Conservation (phyloP, 2,888 invertebrate species). For the Alentia gelatinosa region DNA sequence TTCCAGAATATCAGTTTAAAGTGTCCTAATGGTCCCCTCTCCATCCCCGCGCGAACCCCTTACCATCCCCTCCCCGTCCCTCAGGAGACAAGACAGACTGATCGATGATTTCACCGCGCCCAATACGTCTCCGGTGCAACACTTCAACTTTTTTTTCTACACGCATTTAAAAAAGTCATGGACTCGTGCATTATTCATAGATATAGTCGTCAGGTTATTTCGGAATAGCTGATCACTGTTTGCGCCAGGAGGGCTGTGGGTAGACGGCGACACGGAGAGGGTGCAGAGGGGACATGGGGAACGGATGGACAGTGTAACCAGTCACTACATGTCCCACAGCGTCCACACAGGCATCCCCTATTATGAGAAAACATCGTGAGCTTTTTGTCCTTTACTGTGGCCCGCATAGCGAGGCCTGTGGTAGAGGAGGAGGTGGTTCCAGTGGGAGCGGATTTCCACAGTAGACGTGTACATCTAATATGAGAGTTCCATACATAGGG, state of each 20-base stretch:
- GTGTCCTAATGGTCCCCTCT: too few species aligned
- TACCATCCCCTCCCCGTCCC: too few species aligned
- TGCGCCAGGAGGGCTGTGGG: neutral
- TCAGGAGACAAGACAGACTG: neutral
- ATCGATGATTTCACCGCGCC: neutral
- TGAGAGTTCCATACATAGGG: too few species aligned
- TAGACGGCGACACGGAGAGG: neutral
- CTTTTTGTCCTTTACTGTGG: neutral
- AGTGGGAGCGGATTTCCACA: too few species aligned
- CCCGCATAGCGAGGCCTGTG: neutral
- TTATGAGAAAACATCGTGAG: neutral
- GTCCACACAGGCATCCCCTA: neutral
- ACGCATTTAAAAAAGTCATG: neutral
- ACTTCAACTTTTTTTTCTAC: neutral
- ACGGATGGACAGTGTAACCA: neutral
- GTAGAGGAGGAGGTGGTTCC: too few species aligned
- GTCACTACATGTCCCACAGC: neutral
- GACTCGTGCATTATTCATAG: neutral
- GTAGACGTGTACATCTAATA: too few species aligned
- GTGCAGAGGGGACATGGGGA: neutral
- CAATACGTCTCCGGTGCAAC: too few species aligned
- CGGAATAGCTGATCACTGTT: neutral
- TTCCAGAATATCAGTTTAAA: too few species aligned
- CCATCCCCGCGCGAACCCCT: too few species aligned
- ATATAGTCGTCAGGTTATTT: neutral